A percentile compares a stretch with the other conserved stretches of the same genome.
Evolutionary conservation across 1,140 invertebrate genomes (phyloP).

Genomic region (Lysiphlebus fabarum): DNA sequence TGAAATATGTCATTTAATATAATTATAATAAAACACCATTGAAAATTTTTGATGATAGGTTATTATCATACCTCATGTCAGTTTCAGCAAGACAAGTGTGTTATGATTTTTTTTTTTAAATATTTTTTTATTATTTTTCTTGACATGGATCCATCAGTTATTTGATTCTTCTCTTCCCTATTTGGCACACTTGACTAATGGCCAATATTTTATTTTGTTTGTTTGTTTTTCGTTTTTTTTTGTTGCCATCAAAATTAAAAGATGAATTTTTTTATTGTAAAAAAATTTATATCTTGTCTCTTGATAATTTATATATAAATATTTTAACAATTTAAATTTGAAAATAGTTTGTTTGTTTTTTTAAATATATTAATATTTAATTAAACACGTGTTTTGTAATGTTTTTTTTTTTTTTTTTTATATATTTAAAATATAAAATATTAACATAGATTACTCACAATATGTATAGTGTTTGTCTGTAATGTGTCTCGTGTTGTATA

Average conservation of each 20-base stretch:
- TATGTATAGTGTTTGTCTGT: constrained; percentile 18
- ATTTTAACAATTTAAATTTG: too few species aligned
- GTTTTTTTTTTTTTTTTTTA: background rate
- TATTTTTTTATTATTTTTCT: background rate
- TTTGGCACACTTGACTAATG: constrained; percentile 19
- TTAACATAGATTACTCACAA: background rate
- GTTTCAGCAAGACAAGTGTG: background rate
- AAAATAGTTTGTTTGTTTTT: background rate
- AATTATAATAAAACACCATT: too few species aligned
- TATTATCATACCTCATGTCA: too few species aligned
- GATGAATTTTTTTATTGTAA: background rate
- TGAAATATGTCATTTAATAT: too few species aligned
- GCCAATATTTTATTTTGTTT: too few species aligned
- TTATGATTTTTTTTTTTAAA: background rate
- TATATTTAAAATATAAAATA: background rate
- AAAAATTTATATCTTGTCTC: background rate
- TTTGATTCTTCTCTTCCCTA: constrained; percentile 15
- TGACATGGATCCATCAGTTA: background rate
- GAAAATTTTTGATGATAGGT: too few species aligned
- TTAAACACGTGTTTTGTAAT: background rate
- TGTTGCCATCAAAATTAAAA: background rate
- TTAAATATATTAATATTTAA: background rate
- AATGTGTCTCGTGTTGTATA: constrained; percentile 47
- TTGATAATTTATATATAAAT: too few species aligned
- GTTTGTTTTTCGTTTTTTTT: too few species aligned